These are phyloP conservation scores for Torymus aiolomorphi DNA, from an alignment of 2,888 invertebrate genomes.

Conservation along the genomic window DNA sequence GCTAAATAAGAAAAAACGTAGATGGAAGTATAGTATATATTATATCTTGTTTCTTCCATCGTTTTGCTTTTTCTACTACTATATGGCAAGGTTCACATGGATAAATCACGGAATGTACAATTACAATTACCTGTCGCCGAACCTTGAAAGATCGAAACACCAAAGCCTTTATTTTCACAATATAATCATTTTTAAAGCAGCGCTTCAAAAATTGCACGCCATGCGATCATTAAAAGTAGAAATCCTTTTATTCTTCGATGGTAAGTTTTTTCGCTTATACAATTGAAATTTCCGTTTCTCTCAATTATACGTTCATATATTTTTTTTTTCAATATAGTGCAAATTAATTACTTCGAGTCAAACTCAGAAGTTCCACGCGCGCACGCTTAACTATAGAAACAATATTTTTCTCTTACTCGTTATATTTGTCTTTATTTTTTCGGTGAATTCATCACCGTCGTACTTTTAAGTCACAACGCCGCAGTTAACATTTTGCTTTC, in stretches of 20 bases:
- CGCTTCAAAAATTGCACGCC: slow-evolving; percentile 57
- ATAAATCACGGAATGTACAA: slow-evolving; percentile 52
- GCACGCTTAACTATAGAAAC: slow-evolving; percentile 36
- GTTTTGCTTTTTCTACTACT: slow-evolving; percentile 22
- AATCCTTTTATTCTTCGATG: slow-evolving; percentile 21
- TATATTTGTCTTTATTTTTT: slow-evolving; percentile 30
- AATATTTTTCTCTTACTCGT: slow-evolving; percentile 41
- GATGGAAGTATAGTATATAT: slow-evolving; percentile 35
- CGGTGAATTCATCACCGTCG: slow-evolving; percentile 22
- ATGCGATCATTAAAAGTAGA: slow-evolving; percentile 40
- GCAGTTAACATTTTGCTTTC: slow-evolving; percentile 36
- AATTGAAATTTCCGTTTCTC: slow-evolving; percentile 26
- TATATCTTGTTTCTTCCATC: background rate
- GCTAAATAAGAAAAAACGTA: slow-evolving; percentile 28
- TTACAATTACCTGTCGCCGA: slow-evolving; percentile 26
- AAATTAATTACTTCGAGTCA: slow-evolving; percentile 49
- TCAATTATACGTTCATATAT: slow-evolving; percentile 40
- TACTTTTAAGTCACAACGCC: slow-evolving; percentile 53
- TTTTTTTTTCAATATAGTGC: slow-evolving; percentile 28
- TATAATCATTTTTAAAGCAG: slow-evolving; percentile 48
- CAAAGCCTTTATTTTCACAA: slow-evolving; percentile 32
- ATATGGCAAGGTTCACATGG: slow-evolving; percentile 47
- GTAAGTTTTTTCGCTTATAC: slow-evolving; percentile 31
- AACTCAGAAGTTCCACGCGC: slow-evolving; percentile 46
- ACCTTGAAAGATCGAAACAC: slow-evolving; percentile 18